These are phyloP conservation scores for Lichenostomus cassidix DNA, from an alignment of 2,113 vertebrate species.

Conservation along the genomic window DNA sequence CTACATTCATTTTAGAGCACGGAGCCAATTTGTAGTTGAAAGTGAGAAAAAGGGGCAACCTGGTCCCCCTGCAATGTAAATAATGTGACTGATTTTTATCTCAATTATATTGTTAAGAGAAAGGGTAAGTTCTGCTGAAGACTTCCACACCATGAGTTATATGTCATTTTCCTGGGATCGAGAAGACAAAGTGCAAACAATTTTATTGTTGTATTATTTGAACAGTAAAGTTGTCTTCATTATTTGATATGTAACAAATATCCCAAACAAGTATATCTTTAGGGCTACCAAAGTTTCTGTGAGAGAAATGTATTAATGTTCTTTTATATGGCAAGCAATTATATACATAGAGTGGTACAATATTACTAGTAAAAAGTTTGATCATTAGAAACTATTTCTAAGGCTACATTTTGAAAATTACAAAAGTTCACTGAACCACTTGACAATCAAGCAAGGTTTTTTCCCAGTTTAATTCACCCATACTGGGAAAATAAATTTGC, in stretches of 20 bases:
- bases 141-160: background rate
- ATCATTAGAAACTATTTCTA: background rate
- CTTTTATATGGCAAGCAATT: background rate
- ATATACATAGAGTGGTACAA: too few relatives aligned
- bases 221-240: background rate
- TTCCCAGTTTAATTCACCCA: background rate
- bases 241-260: background rate
- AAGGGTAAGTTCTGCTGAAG: background rate
- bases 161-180: background rate
- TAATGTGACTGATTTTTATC: background rate
- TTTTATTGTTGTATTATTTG: background rate
- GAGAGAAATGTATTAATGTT: background rate
- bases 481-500: background rate
- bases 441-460: background rate
- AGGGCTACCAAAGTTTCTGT: background rate
- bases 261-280: background rate
- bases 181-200: background rate
- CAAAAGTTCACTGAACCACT: background rate
- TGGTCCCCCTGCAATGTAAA: background rate
- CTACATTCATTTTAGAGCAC: background rate
- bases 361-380: background rate
- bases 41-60: background rate
- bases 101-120: background rate
- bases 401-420: background rate
- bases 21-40: background rate